Evolutionary conservation across 2,888 invertebrate genomes (phyloP).

Genomic region (Protonemura montana): DNA sequence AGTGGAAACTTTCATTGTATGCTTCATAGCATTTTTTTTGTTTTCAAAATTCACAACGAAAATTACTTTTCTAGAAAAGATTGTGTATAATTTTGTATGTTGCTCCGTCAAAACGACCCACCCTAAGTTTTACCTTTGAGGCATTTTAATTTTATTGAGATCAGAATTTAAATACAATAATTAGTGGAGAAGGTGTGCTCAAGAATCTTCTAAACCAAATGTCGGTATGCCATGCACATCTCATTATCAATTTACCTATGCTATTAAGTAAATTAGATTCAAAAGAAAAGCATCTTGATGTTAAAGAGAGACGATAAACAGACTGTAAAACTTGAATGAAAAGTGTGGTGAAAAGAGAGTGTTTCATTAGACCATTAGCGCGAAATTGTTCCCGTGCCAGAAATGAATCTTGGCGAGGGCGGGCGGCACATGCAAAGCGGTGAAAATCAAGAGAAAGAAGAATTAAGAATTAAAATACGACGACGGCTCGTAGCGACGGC

Average conservation of each 20-base stretch:
- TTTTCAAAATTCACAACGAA: too few species aligned
- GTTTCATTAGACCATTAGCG: slow-evolving; percentile 43
- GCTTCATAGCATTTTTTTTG: too few species aligned
- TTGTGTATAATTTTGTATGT: too few species aligned
- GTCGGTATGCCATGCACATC: not conserved
- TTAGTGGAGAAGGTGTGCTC: not conserved
- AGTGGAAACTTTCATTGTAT: too few species aligned
- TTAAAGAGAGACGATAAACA: slow-evolving; percentile 39
- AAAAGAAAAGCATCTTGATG: slow-evolving; percentile 9
- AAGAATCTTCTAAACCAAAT: not conserved
- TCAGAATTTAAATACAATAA: not conserved
- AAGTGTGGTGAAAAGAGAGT: slow-evolving; percentile 36
- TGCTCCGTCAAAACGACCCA: too few species aligned
- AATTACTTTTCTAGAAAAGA: too few species aligned
- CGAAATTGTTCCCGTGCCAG: slow-evolving; percentile 4
- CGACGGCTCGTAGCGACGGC: not conserved
- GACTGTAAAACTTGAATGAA: slow-evolving; percentile 38
- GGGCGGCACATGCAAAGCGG: not conserved
- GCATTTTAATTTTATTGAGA: too few species aligned
- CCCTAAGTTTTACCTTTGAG: too few species aligned
- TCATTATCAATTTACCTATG: slow-evolving; percentile 1
- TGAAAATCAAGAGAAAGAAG: slow-evolving; percentile 13
- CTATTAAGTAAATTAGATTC: slow-evolving; percentile 29
- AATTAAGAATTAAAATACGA: slow-evolving; percentile 30
- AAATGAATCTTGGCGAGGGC: not conserved